Percentiles rank a stretch among this genome's conserved stretches.
Conservation (phyloP, 2,113 vertebrate species). For the Natator depressus region DNA sequence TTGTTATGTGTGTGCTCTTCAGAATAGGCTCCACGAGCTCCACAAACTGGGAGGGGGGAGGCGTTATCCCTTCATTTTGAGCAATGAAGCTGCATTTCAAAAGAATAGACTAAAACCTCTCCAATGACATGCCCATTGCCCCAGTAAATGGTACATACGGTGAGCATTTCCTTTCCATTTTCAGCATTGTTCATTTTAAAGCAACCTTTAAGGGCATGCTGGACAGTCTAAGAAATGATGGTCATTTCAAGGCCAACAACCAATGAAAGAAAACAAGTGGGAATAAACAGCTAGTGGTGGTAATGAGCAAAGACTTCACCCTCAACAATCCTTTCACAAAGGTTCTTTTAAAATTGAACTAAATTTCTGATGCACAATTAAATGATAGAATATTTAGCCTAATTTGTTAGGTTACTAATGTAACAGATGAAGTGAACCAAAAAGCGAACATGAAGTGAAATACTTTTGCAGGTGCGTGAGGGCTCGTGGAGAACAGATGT, state of each 20-base stretch:
- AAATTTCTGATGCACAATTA: background rate
- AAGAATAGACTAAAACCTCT: background rate
- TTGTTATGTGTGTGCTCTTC: rapidly evolving
- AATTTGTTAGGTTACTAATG: background rate
- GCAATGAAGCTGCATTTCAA: background rate
- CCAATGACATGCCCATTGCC: background rate
- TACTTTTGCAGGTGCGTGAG: background rate
- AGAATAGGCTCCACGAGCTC: background rate
- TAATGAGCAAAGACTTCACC: background rate
- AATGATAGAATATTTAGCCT: background rate
- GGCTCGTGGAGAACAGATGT: constrained; percentile 1
- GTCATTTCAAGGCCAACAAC: background rate
- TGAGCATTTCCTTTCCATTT: background rate
- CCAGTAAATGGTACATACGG: background rate
- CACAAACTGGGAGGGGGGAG: background rate
- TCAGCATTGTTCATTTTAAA: background rate
- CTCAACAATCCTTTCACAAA: background rate
- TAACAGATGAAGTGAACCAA: background rate
- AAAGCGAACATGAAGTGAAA: background rate
- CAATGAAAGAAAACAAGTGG: background rate
- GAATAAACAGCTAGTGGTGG: background rate
- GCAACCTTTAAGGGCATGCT: background rate
- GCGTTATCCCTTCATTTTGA: background rate
- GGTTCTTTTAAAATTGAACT: background rate
- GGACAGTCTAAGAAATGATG: constrained; percentile 1